These are phyloP conservation scores for Chymomyza procnemis DNA, from an alignment of 2,888 invertebrate species.

Conservation along the genomic window DNA sequence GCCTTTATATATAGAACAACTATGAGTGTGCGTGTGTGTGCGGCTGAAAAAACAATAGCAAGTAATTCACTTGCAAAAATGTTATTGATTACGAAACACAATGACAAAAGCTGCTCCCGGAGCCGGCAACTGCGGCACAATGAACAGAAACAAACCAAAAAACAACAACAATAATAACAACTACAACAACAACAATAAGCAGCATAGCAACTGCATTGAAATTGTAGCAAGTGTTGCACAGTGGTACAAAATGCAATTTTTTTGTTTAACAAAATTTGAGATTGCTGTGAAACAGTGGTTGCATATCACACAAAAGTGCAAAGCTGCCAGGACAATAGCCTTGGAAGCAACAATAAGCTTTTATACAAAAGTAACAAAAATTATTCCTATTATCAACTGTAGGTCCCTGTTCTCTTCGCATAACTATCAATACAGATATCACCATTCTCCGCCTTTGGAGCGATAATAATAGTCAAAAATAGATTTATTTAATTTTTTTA, in stretches of 20 bases:
- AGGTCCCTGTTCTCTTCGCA: too few relatives aligned
- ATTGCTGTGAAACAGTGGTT: too few relatives aligned
- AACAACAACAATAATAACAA: slow-evolving; percentile 39
- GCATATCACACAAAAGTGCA: too few relatives aligned
- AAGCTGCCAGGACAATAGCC: too few relatives aligned
- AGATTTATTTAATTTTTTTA: too few relatives aligned
- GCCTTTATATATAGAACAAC: background rate
- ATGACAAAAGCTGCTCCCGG: slow-evolving; percentile 44
- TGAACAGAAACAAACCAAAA: slow-evolving; percentile 14
- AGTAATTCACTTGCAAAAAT: slow-evolving; percentile 70
- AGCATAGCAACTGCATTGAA: slow-evolving; percentile 24
- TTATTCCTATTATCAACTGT: too few relatives aligned
- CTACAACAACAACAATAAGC: slow-evolving; percentile 22
- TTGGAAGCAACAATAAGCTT: too few relatives aligned
- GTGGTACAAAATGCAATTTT: slow-evolving; percentile 15
- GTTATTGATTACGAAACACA: slow-evolving; percentile 67
- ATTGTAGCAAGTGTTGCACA: slow-evolving; percentile 22
- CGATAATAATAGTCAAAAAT: too few relatives aligned
- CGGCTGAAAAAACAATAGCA: slow-evolving; percentile 54
- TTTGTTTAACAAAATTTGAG: background rate
- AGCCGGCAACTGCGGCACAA: background rate
- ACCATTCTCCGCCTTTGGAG: too few relatives aligned
- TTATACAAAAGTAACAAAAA: too few relatives aligned
- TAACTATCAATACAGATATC: too few relatives aligned
- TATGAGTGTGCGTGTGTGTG: background rate